Conservation (phyloP, 2,797 vertebrate species). For the Pampus argenteus region DNA sequence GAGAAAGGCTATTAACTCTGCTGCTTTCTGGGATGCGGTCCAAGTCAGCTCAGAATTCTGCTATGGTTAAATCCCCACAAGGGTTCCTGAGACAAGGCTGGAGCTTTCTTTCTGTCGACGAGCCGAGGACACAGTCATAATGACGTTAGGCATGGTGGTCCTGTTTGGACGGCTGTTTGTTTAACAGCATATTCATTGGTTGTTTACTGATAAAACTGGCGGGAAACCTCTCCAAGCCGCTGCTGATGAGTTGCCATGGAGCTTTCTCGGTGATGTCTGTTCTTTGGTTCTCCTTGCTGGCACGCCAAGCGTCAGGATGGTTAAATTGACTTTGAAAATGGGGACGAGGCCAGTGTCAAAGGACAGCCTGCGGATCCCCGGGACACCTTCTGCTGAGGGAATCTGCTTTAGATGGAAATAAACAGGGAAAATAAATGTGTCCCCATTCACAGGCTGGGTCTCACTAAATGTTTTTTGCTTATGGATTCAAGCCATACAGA, state of each 20-base stretch:
- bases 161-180: slow-evolving; percentile 77
- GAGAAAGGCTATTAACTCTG: slow-evolving; percentile 82
- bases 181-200: slow-evolving; percentile 77
- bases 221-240: slow-evolving; percentile 42
- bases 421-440: neutral
- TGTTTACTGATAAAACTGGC: slow-evolving; percentile 71
- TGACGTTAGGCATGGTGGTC: slow-evolving; percentile 74
- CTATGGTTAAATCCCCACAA: slow-evolving; percentile 78
- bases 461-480: neutral
- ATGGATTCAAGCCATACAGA: neutral
- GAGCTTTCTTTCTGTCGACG: slow-evolving; percentile 61
- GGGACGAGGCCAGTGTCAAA: slow-evolving; percentile 39
- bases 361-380: slow-evolving; percentile 24
- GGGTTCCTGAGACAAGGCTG: slow-evolving; percentile 74
- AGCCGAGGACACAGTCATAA: slow-evolving; percentile 70
- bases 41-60: slow-evolving; percentile 81
- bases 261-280: slow-evolving; percentile 43
- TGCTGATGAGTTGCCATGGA: slow-evolving; percentile 45
- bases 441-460: neutral
- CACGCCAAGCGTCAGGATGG: slow-evolving; percentile 21
- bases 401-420: slow-evolving; percentile 34
- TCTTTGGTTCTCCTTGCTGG: slow-evolving; percentile 49
- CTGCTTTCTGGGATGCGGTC: slow-evolving; percentile 80
- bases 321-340: slow-evolving; percentile 67
- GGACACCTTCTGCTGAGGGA: slow-evolving; percentile 17